phyloP scores from a whole-genome alignment of 2,888 invertebrate species.

The Tetrapedia diversipes region DNA sequence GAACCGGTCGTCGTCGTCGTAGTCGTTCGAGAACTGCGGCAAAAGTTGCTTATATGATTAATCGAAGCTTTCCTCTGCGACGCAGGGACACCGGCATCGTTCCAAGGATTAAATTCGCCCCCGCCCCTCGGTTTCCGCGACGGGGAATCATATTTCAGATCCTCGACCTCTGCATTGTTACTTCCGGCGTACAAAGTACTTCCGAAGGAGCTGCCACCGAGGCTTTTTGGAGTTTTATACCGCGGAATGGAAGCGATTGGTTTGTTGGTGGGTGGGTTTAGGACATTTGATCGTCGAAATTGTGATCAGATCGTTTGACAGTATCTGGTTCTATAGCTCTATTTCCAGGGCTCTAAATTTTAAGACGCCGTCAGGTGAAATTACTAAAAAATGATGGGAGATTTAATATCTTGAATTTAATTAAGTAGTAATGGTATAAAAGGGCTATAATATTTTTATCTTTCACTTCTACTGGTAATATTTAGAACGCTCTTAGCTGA shows the following conservation, averaged over 20 bases:
- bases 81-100: slow-evolving; percentile 41
- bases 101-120: slow-evolving; percentile 58
- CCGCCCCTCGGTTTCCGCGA: slow-evolving; percentile 16
- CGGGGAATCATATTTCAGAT: slow-evolving; percentile 46
- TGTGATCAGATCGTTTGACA: too few species aligned
- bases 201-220: neutral
- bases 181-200: slow-evolving; percentile 25
- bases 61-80: slow-evolving; percentile 60
- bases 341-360: too few species aligned
- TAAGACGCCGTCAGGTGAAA: too few species aligned
- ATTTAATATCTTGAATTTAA: too few species aligned
- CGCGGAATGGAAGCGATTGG: neutral
- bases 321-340: too few species aligned
- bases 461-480: too few species aligned
- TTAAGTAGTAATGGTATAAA: too few species aligned
- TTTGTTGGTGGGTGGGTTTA: neutral
- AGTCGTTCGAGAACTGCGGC: slow-evolving; percentile 58
- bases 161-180: slow-evolving; percentile 14
- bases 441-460: too few species aligned
- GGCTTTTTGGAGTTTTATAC: slow-evolving; percentile 1
- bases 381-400: too few species aligned
- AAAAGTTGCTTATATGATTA: slow-evolving; percentile 71
- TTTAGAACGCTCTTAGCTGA: too few species aligned
- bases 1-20: slow-evolving; percentile 30
- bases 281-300: neutral